Evolutionary conservation across 2,113 vertebrate genomes (phyloP), one percentile per base, ranked within the genome.

Genomic region (Nothoprocta pentlandii): DNA sequence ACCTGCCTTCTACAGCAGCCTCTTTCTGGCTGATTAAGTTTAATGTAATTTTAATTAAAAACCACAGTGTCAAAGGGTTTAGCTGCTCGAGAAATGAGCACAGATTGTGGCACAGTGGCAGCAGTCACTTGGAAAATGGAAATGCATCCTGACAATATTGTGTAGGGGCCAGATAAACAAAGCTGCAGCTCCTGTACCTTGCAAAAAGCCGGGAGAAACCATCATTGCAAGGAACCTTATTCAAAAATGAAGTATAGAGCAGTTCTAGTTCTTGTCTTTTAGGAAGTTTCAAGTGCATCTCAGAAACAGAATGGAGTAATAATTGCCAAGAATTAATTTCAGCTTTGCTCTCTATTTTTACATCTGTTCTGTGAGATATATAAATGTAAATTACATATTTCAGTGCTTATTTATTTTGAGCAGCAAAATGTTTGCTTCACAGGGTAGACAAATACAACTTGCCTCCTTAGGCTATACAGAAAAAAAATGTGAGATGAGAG

Each of bases 31-130:
- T 99, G 99, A 99, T 99, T 99, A 99, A 99, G 99, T 99, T 99
- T 99, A 99, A 99, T 99, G 98, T 99, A 99, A 99, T 99, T 99
- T 99, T 99, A 99, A 99, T 99, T 99, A 99, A 99, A 99, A 99
- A 99, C 99, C 99, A 99, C 98, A 99, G 99, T 99, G 99, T 99
- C 99, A 99, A 99, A 99, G 99, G 99, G 99, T 99, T 99, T 99
- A 99, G 99, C 99, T 99, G 99, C 98, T 98, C 98, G 99, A 99
- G 99, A 99, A 99, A 99, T 98, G 99, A 99, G 99, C 98, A 98
- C 99, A 99, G 99, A 99, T 99, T 99, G 99, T 97, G 97, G 98
- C 99, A 97, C 99, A 98, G 99, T 98, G 98, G 98, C 98, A 98
- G 98, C 98, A 98, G 99, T 99, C 99, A 98, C 98, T 98, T 98